Base-by-base conservation (phyloP, 2,888 invertebrate species). In the Thera britannica region DNA sequence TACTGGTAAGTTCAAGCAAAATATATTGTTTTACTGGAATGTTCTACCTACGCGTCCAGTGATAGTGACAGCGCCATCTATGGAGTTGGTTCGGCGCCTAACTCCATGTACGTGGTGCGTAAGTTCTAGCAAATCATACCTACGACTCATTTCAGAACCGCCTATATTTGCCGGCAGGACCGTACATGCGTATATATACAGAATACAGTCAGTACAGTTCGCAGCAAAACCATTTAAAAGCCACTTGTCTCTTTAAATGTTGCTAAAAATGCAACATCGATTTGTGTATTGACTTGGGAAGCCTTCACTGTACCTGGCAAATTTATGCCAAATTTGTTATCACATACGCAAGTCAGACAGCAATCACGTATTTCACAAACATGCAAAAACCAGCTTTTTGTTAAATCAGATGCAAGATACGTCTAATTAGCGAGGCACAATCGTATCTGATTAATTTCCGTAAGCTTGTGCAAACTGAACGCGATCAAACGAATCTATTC, bases 31-130 rank as follows among this genome's bases (percentile, higher is more conserved):
- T 51, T 23, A 23, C 1, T 3, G 6, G 2, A 12, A 12, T 4
- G 48, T 2, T 11, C 3, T 38, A 6, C 38, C 3, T 38, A 6
- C 38, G 38, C 4, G 6, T 38, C 38, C 38, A 38, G 38, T 38
- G 3, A 5, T 38, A 87, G 87, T 0, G 92, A 93, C 0, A 92
- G 93, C 62, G 90, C 93, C 0, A 86, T 93, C 49, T 90, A 84
- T 79, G 88, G 88, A 38, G 72, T 83, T 1, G 82, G 78, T 61
- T 74, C 79, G 0, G 78, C 89, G 0, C 89, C 91, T 1, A 83
- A 92, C 56, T 82, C 84, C 0, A 86, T 93, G 92, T 93, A 92
- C 78, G 89, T 91, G 76, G 90, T 91, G 70, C 83, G 93, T 72
- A 57, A 9, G 60, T 63, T 12, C 44, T 36, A 35, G 8, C 51